These are phyloP conservation scores for Malurus cyaneus DNA, from an alignment of 2,113 vertebrate species.

Conservation along the genomic window DNA sequence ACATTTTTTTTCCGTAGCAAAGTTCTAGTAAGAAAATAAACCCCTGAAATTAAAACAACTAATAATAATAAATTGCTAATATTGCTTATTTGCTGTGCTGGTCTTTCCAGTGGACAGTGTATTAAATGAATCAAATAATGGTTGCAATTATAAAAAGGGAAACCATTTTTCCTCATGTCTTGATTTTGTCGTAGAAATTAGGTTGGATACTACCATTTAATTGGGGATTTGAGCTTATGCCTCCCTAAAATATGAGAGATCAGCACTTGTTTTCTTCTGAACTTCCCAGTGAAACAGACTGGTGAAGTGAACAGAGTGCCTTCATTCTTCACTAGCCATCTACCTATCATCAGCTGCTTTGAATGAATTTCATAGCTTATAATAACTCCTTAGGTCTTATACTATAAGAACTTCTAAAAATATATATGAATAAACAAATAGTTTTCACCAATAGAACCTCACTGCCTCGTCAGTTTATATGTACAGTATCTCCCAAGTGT, in stretches of 20 bases:
- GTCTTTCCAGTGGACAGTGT: neutral
- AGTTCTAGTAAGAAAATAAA: neutral
- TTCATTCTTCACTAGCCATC: neutral
- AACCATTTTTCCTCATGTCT: neutral
- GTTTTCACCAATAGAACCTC: neutral
- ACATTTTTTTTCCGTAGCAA: neutral
- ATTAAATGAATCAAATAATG: neutral
- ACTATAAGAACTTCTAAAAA: neutral
- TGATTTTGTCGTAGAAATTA: neutral
- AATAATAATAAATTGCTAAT: neutral
- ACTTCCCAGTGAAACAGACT: neutral
- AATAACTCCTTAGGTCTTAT: neutral
- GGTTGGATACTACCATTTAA: neutral
- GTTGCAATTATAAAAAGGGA: neutral
- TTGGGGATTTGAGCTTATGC: neutral
- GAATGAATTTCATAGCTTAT: neutral
- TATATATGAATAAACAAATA: neutral
- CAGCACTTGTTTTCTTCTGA: neutral
- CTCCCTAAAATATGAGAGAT: neutral
- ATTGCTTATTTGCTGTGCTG: neutral
- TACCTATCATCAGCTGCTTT: neutral
- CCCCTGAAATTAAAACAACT: neutral
- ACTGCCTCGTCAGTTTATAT: neutral
- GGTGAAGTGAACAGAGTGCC: neutral
- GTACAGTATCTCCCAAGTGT: neutral